Evolutionary conservation across 2,113 vertebrate genomes (phyloP).

Genomic region (Vidua macroura): DNA sequence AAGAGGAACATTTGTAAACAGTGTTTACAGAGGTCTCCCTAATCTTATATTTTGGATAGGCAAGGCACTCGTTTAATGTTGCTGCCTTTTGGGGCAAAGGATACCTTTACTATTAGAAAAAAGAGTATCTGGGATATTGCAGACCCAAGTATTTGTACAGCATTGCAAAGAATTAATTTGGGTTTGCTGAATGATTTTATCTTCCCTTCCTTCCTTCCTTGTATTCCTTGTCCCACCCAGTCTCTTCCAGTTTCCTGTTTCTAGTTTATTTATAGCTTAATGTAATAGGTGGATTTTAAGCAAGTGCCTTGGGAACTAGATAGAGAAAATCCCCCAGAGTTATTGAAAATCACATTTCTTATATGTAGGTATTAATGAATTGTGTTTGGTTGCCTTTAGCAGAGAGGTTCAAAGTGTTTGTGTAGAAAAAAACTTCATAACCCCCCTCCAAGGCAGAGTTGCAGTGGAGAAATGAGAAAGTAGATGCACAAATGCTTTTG

Average conservation of each 20-base stretch:
- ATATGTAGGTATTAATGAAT: not conserved
- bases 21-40: not conserved
- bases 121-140: not conserved
- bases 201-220: not conserved
- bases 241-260: conserved; percentile 27
- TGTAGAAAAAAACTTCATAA: not conserved
- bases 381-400: not conserved
- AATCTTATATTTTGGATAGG: not conserved
- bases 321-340: not conserved
- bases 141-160: not conserved
- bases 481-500: not conserved
- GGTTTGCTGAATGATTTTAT: not conserved
- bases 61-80: not conserved
- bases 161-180: not conserved
- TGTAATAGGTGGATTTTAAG: not conserved
- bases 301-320: rapidly evolving
- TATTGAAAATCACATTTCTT: not conserved
- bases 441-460: not conserved
- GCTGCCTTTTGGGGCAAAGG: not conserved
- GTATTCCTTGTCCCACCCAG: not conserved
- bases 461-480: not conserved
- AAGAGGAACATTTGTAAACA: not conserved
- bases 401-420: not conserved
- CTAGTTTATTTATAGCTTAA: conserved; percentile 1
- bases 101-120: not conserved